These are phyloP conservation scores for Sebastes reedi DNA, from an alignment of 2,797 vertebrate genomes.

Conservation along the genomic window DNA sequence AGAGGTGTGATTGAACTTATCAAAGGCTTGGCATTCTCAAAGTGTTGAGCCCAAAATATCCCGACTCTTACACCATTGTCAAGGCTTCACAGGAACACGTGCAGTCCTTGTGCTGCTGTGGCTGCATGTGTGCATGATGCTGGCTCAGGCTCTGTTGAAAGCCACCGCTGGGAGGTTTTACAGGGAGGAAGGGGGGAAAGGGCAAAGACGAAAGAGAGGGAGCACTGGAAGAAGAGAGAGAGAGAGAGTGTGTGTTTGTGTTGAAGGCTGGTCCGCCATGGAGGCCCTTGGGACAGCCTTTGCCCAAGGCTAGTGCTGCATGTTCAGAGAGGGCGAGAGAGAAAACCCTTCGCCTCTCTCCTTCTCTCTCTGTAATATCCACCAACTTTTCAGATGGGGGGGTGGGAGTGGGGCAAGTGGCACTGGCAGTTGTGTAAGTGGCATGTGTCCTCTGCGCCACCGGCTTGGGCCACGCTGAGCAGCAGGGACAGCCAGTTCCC, in stretches of 20 bases:
- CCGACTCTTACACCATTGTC: not conserved
- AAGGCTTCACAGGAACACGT: slow-evolving; percentile 21
- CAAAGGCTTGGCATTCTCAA: slow-evolving; percentile 8
- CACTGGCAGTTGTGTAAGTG: slow-evolving; percentile 43
- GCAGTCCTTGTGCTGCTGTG: not conserved
- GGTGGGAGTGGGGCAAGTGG: slow-evolving; percentile 14
- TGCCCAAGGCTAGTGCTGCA: slow-evolving; percentile 42
- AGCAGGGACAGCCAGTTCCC: slow-evolving; percentile 50
- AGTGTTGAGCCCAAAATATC: slow-evolving; percentile 24
- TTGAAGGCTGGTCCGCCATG: slow-evolving; percentile 2
- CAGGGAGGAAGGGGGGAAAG: slow-evolving; percentile 12
- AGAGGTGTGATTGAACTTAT: slow-evolving; percentile 23
- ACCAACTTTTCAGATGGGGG: slow-evolving; percentile 6
- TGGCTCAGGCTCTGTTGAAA: slow-evolving; percentile 31
- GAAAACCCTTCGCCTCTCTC: not conserved
- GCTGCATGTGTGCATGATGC: slow-evolving; percentile 16
- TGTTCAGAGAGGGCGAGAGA: slow-evolving; percentile 33
- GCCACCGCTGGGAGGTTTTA: slow-evolving; percentile 22
- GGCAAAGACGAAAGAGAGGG: slow-evolving; percentile 18
- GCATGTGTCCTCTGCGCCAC: slow-evolving; percentile 35
- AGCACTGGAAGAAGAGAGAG: not conserved
- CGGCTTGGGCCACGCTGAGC: slow-evolving; percentile 29
- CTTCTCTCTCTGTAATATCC: slow-evolving; percentile 9
- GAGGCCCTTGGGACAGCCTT: slow-evolving; percentile 44
- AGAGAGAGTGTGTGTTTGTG: not conserved